A percentile compares a stretch with the other conserved stretches of the same genome.
Conservation (phyloP, 1,140 invertebrate species). For the Cotesia typhae region DNA sequence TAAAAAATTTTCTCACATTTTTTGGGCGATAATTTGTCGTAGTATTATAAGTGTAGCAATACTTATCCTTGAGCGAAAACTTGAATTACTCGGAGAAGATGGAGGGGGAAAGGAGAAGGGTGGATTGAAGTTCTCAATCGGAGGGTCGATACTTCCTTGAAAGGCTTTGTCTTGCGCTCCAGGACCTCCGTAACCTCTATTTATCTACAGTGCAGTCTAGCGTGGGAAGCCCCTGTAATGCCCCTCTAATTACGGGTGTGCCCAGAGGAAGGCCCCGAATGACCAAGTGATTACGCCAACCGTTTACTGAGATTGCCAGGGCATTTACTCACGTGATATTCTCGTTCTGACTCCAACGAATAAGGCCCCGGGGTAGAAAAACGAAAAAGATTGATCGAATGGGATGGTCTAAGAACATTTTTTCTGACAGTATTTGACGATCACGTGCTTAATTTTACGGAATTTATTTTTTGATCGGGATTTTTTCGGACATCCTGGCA, state of each 20-base stretch:
- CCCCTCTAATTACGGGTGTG: slow-evolving; percentile 47
- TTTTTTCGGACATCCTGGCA: too few relatives aligned
- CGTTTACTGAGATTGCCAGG: slow-evolving; percentile 47
- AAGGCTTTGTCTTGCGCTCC: slow-evolving; percentile 26
- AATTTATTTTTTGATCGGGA: too few relatives aligned
- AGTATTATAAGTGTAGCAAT: background rate
- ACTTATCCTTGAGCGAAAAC: too few relatives aligned
- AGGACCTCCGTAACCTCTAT: slow-evolving; percentile 5
- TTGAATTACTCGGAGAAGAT: background rate
- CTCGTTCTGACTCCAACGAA: background rate
- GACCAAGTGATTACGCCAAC: slow-evolving; percentile 43
- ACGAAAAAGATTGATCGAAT: too few relatives aligned
- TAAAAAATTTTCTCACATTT: too few relatives aligned
- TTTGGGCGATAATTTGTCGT: too few relatives aligned
- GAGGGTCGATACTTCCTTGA: slow-evolving; percentile 20
- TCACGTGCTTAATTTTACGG: too few relatives aligned
- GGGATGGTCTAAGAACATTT: too few relatives aligned
- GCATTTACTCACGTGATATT: slow-evolving; percentile 34
- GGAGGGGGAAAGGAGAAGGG: background rate
- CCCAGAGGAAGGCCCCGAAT: slow-evolving; percentile 16
- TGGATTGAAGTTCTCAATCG: background rate
- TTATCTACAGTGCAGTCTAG: background rate
- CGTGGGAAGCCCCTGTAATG: slow-evolving; percentile 32
- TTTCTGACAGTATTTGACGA: too few relatives aligned
- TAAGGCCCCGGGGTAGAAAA: too few relatives aligned